Conservation (phyloP, 2,113 vertebrate genomes). For the Phrynosoma blainvillii region DNA sequence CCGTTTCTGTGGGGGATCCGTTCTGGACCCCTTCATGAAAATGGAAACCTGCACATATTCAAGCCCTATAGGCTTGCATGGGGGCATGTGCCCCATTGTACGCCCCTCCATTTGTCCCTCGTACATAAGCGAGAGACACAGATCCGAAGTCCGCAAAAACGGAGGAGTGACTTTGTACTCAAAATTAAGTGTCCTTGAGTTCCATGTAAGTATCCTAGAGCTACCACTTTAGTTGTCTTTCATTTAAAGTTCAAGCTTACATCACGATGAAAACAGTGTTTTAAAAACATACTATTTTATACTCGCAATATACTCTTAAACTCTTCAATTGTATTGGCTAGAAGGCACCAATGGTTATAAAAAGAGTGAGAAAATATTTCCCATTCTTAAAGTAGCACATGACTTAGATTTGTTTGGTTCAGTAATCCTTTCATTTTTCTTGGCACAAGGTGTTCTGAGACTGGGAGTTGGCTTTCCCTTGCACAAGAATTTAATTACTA, state of each 20-base stretch:
- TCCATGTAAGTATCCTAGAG: background rate
- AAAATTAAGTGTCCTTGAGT: background rate
- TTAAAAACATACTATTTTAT: background rate
- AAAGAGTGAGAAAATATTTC: background rate
- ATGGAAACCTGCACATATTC: too few relatives aligned
- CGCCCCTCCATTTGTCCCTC: too few relatives aligned
- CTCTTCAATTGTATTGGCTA: background rate
- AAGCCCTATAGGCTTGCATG: too few relatives aligned
- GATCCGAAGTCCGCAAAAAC: too few relatives aligned
- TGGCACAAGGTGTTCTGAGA: background rate
- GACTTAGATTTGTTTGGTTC: conserved; percentile 11
- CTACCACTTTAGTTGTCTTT: background rate
- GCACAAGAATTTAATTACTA: conserved; percentile 13
- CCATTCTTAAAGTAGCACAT: rapidly evolving
- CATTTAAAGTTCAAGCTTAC: background rate
- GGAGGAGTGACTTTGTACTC: too few relatives aligned
- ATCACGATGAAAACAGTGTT: background rate
- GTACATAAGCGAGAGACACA: too few relatives aligned
- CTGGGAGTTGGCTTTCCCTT: background rate
- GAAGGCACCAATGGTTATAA: background rate
- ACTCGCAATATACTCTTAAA: background rate
- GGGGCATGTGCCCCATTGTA: too few relatives aligned
- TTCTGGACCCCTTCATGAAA: too few relatives aligned
- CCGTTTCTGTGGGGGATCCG: too few relatives aligned
- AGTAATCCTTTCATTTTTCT: background rate